Percentiles rank a stretch among this genome's conserved stretches.
Conservation (phyloP, 2,113 vertebrate genomes). For the Pycnonotus jocosus region DNA sequence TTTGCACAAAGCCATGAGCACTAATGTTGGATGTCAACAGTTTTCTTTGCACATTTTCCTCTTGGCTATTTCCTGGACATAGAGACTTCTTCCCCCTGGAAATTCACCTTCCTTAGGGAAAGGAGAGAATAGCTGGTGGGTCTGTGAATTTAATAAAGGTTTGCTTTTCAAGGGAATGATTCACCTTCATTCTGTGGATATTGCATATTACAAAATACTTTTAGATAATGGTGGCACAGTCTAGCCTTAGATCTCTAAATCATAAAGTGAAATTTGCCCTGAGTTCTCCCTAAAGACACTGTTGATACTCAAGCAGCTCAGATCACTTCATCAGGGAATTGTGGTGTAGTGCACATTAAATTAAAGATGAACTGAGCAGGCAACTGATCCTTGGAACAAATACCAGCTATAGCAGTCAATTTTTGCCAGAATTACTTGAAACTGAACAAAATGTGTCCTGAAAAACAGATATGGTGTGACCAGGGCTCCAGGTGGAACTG, state of each 20-base stretch:
- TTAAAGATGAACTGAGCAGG: not conserved
- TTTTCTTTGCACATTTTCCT: not conserved
- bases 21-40: not conserved
- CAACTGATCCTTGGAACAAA: not conserved
- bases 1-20: not conserved
- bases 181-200: not conserved
- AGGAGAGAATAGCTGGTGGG: not conserved
- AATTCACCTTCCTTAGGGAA: not conserved
- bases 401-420: not conserved
- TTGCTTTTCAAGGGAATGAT: not conserved
- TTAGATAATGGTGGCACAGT: not conserved
- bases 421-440: not conserved
- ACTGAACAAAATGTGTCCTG: not conserved
- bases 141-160: not conserved
- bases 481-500: not conserved
- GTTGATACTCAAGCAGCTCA: not conserved
- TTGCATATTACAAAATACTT: not conserved
- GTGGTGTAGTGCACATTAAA: not conserved
- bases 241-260: not conserved
- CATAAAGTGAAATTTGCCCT: not conserved
- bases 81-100: not conserved
- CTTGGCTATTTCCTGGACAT: not conserved
- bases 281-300: not conserved
- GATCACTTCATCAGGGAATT: not conserved
- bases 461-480: fast-evolving